These are phyloP conservation scores for Lordiphosa fenestrarum DNA, from an alignment of 2,888 invertebrate genomes.

Conservation along the genomic window DNA sequence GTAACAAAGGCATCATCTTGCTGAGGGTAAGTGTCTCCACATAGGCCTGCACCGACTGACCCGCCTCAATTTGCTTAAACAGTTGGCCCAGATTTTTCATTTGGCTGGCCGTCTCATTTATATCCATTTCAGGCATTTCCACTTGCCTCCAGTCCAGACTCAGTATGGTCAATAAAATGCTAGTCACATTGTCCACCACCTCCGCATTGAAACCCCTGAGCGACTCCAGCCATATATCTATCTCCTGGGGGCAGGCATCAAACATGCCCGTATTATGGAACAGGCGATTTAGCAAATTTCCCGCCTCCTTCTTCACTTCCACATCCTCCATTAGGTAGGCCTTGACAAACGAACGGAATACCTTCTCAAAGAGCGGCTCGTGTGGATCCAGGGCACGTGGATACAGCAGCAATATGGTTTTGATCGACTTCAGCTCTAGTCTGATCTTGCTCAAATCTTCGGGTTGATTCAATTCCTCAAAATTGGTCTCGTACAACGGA, in stretches of 20 bases:
- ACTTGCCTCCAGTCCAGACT: slow-evolving; percentile 60
- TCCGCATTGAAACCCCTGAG: slow-evolving; percentile 58
- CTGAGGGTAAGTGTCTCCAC: slow-evolving; percentile 77
- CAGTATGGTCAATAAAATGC: slow-evolving; percentile 61
- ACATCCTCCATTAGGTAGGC: slow-evolving; percentile 80
- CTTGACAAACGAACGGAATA: slow-evolving; percentile 83
- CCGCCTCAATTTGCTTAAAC: slow-evolving; percentile 79
- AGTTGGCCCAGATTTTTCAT: slow-evolving; percentile 68
- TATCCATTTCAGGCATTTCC: slow-evolving; percentile 30
- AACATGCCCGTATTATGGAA: slow-evolving; percentile 85
- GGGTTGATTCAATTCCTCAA: slow-evolving; percentile 40
- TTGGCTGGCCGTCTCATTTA: slow-evolving; percentile 43
- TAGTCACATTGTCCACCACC: slow-evolving; percentile 64
- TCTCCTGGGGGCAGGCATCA: slow-evolving; percentile 82
- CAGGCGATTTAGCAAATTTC: slow-evolving; percentile 82
- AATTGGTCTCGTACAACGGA: slow-evolving; percentile 74
- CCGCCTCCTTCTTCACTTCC: slow-evolving; percentile 81
- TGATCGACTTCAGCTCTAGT: slow-evolving; percentile 78
- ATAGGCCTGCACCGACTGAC: slow-evolving; percentile 76
- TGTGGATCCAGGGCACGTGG: slow-evolving; percentile 82
- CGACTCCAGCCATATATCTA: slow-evolving; percentile 85
- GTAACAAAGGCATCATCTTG: slow-evolving; percentile 76
- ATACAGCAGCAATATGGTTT: slow-evolving; percentile 79
- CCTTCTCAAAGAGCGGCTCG: slow-evolving; percentile 82
- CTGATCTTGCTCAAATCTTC: slow-evolving; percentile 50